A percentile compares a stretch with the other conserved stretches of the same genome.
phyloP scores from a whole-genome alignment of 2,888 invertebrate species.

The Euplagia quadripunctaria region DNA sequence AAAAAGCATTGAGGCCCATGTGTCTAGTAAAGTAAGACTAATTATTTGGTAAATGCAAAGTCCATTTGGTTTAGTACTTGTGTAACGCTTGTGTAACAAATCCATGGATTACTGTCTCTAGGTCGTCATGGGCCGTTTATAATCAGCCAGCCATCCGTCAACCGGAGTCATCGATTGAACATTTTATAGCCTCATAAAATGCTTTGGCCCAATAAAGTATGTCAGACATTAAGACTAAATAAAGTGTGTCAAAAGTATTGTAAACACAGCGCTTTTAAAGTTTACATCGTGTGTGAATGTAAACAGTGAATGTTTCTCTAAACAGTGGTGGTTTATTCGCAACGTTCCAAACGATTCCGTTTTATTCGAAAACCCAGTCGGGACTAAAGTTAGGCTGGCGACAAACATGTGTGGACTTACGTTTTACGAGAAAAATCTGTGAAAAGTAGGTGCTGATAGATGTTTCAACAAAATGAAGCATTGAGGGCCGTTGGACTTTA shows the following conservation, averaged over 20 bases:
- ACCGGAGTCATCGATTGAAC: conserved; percentile 26
- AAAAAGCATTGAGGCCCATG: too few relatives aligned
- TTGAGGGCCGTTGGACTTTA: not conserved
- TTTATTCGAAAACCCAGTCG: conserved; percentile 33
- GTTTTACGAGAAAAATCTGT: not conserved
- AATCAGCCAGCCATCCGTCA: conserved; percentile 36
- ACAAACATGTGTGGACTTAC: not conserved
- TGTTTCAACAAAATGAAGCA: not conserved
- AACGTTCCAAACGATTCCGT: conserved; percentile 43
- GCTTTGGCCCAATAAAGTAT: conserved; percentile 47
- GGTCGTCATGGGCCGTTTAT: conserved; percentile 41
- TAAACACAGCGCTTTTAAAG: conserved; percentile 46
- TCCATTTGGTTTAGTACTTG: too few relatives aligned
- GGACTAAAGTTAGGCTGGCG: conserved; percentile 13
- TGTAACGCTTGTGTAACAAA: conserved; percentile 15
- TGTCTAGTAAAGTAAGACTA: not conserved
- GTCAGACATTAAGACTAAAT: conserved; percentile 38
- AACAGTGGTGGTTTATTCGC: conserved; percentile 65
- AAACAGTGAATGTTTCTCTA: conserved; percentile 75
- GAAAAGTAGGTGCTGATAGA: not conserved
- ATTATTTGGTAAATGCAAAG: not conserved
- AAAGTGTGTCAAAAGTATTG: conserved; percentile 50
- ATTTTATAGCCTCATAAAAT: conserved; percentile 42
- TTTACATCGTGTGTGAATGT: conserved; percentile 71
- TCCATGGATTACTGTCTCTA: conserved; percentile 19